phyloP scores from a whole-genome alignment of 2,888 invertebrate species.

The Brachyptera risi region DNA sequence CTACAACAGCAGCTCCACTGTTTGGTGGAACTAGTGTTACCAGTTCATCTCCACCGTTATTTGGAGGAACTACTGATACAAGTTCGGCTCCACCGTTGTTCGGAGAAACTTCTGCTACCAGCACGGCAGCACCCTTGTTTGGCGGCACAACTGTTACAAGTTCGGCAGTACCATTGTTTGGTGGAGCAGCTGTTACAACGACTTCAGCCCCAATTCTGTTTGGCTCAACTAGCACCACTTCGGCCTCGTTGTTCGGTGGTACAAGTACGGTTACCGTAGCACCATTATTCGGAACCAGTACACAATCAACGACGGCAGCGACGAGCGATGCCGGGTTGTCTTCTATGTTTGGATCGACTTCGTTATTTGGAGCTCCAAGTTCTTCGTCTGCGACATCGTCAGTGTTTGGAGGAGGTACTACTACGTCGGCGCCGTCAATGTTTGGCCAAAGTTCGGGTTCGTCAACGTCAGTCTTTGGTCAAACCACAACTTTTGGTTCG shows the following conservation, averaged over 20 bases:
- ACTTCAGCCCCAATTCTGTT: not conserved
- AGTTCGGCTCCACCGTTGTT: not conserved
- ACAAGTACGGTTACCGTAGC: conserved; percentile 24
- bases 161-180: not conserved
- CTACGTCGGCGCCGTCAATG: not conserved
- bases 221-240: not conserved
- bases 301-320: conserved; percentile 25
- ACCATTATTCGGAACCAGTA: conserved; percentile 35
- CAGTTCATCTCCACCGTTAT: not conserved
- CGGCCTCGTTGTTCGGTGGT: not conserved
- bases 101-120: not conserved
- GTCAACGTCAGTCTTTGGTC: conserved; percentile 31
- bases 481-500: not conserved
- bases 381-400: conserved; percentile 26
- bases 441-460: conserved; percentile 24
- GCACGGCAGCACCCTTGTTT: not conserved
- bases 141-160: not conserved
- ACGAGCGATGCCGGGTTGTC: not conserved
- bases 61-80: conserved; percentile 24
- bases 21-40: not conserved
- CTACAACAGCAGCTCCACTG: conserved; percentile 3
- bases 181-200: conserved; percentile 52
- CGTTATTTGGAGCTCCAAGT: not conserved
- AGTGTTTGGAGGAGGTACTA: conserved; percentile 34
- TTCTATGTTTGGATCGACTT: conserved; percentile 13